Base-by-base conservation (phyloP, 2,113 vertebrate genomes). In the Dipodomys ordii region DNA sequence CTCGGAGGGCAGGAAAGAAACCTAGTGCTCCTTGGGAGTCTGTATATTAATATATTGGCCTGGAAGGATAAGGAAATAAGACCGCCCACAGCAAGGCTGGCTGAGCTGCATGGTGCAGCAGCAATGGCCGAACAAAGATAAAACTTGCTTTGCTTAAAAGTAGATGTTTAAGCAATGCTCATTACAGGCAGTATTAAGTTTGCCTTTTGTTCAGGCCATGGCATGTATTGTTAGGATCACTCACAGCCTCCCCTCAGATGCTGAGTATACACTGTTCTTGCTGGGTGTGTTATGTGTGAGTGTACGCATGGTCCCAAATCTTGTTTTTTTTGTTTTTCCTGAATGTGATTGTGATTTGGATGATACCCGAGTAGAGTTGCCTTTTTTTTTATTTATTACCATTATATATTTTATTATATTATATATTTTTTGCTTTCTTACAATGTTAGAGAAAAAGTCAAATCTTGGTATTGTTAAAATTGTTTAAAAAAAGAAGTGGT, bases 311-410 rank as follows among this genome's bases (percentile, higher is more conserved):
- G 65, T 88, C 71, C 89, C 23, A 32, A 88, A 94, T 89, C 64
- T 86, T 93, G 72, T 60, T 82, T 93, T 93, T 84, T 67, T 78
- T 18, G 89, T 81, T 82, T 18, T 67, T 81, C 12, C 93, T 93
- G 86, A 97, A 97, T 93, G 96, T 93, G 93, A 94, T 97, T 68
- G 39, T 92, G 7, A 96, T 96, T 95, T 94, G 82, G 71, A 92
- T 94, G 82, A 90, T 95, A 96, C 76, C 23, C 92, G 68, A 89
- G 84, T 77, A 83, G 92, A 87, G 74, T 91, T 97, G 87, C n/a
- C 95, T 82, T 84, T 97, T 93, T 95, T 96, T 96, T 96, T 96
- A 97, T 97, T 97, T 97, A 97, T 97, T 97, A 32, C 90, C 94
- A 95, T 97, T 97, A 97, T 96, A 96, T 97, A 94, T 92, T 96